Conservation (phyloP, 2,888 invertebrate genomes). For the Epiblema foenella region DNA sequence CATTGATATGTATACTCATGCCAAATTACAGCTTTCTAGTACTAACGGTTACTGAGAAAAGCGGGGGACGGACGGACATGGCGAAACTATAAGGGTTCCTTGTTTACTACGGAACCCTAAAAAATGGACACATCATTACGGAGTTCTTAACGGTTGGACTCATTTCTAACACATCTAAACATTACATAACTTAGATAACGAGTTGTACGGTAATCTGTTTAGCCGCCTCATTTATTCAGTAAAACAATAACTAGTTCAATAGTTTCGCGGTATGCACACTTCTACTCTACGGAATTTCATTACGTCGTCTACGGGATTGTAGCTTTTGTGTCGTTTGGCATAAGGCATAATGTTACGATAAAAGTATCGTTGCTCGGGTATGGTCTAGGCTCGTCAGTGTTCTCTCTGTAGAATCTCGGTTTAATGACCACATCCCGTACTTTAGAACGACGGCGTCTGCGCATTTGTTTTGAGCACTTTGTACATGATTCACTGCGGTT, state of each 20-base stretch:
- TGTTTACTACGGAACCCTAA: too few relatives aligned
- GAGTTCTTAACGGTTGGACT: conserved; percentile 36
- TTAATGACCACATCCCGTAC: conserved; percentile 82
- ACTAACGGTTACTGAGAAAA: too few relatives aligned
- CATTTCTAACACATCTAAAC: conserved; percentile 33
- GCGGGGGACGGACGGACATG: too few relatives aligned
- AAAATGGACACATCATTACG: conserved; percentile 25
- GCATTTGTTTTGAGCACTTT: conserved; percentile 75
- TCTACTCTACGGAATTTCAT: conserved; percentile 42
- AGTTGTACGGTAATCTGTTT: conserved; percentile 48
- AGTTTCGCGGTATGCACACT: conserved; percentile 54
- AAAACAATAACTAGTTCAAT: conserved; percentile 56
- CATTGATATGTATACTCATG: too few relatives aligned
- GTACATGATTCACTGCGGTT: conserved; percentile 71
- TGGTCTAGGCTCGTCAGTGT: conserved; percentile 52
- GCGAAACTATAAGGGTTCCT: too few relatives aligned
- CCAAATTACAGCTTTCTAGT: too few relatives aligned
- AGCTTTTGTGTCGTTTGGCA: conserved; percentile 15
- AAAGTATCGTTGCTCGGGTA: not conserved
- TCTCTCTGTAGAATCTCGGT: conserved; percentile 75
- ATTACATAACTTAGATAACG: conserved; percentile 47
- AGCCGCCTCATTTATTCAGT: conserved; percentile 50
- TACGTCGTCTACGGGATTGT: conserved; percentile 35
- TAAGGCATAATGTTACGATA: conserved; percentile 31
- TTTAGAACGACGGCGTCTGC: conserved; percentile 68